phyloP scores from a whole-genome alignment of 2,113 vertebrate species.

The Calyptommatus sinebrachiatus region DNA sequence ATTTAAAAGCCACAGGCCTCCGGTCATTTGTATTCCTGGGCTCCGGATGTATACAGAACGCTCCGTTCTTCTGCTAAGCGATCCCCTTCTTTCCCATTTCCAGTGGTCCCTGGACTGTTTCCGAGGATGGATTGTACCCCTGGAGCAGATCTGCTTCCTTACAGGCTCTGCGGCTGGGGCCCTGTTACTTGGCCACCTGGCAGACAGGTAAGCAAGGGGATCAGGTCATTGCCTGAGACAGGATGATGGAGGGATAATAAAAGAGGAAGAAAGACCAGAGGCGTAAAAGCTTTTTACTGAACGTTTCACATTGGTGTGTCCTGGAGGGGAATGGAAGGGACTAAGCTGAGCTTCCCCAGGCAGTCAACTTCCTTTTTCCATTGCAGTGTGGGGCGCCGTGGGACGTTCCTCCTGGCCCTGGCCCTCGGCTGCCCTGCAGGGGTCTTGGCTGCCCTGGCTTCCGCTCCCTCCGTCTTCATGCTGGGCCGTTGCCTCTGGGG shows the following conservation, averaged over 20 bases:
- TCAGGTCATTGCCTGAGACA: background rate
- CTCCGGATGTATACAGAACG: background rate
- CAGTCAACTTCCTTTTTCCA: background rate
- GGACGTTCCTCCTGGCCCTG: slow-evolving; percentile 79
- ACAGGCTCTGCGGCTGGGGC: slow-evolving; percentile 82
- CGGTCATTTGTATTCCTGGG: too few relatives aligned
- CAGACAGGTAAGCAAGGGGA: slow-evolving; percentile 78
- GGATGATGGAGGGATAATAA: background rate
- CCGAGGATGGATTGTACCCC: slow-evolving; percentile 85
- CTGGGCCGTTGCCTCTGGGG: slow-evolving; percentile 84
- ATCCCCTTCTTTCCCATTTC: background rate
- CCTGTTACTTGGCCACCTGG: slow-evolving; percentile 77
- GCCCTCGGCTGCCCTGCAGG: slow-evolving; percentile 82
- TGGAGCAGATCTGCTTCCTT: slow-evolving; percentile 89
- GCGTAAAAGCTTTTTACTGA: too few relatives aligned
- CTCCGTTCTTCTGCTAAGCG: background rate
- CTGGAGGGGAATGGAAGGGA: background rate
- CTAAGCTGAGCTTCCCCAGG: too few relatives aligned
- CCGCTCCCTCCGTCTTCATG: slow-evolving; percentile 81
- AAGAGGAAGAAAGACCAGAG: background rate
- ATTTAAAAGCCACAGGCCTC: too few relatives aligned
- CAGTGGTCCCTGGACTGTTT: slow-evolving; percentile 89
- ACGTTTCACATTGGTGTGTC: too few relatives aligned
- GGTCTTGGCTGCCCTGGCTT: slow-evolving; percentile 81
- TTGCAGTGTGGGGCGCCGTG: slow-evolving; percentile 78